Base-by-base conservation (phyloP, 2,888 invertebrate species). In the Polia nebulosa region DNA sequence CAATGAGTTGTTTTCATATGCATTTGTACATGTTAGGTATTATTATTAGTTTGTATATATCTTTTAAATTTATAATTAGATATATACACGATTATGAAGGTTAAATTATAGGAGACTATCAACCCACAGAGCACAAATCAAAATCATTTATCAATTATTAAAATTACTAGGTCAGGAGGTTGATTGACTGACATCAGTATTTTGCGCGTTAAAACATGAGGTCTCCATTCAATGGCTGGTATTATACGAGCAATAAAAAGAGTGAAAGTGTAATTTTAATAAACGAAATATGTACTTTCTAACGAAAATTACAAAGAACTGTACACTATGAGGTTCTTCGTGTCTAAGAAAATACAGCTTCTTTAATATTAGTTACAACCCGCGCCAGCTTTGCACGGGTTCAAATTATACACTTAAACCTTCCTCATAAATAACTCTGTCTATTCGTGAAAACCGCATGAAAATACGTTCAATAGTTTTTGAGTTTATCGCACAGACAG, bases 261-360 rank as follows among this genome's bases (percentile, higher is more conserved):
- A 85, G 88, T 80, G 87, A 88, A 88, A 88, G 88, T 86, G 58
- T 78, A 72, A 73, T 64, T 78, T 60, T 79, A 75, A 71, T 72
- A 73, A 76, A 68, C 59, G 69, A 75, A 79, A 78, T 72, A 61
- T 69, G 57, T 80, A 83, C 85, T 85, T 87, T 87, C 87, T 84
- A 85, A 80, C 75, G 77, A 83, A 80, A 82, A 83, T 75, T 70
- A 69, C 72, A 76, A 78, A 74, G 74, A 68, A 62, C 59, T 62
- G 64, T 77, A 68, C 53, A n/a, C 49, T 65, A 49, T 51, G 65
- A 53, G 47, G 25, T 57, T 44, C 27, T 45, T 61, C 49, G 63
- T 60, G 52, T 53, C 29, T 47, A 59, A 44, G 70, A 78, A 73
- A 75, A 72, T 66, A 58, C 55, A 66, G 63, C 70, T 73, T 80